These are phyloP conservation scores for Myrmophylax atrothorax DNA, from an alignment of 2,113 vertebrate genomes.

Conservation along the genomic window DNA sequence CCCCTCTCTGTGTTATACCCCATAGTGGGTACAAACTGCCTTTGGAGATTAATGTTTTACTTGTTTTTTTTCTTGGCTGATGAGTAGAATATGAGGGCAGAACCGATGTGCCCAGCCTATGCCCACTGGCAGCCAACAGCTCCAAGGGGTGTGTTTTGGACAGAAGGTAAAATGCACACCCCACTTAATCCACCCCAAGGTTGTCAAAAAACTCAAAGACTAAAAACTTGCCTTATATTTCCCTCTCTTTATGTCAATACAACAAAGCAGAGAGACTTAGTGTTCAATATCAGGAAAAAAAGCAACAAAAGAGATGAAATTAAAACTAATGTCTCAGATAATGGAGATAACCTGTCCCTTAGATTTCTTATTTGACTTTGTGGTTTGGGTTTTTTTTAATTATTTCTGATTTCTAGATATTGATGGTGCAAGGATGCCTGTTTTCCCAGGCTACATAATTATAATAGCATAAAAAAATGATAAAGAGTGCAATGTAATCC, in stretches of 20 bases:
- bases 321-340: not conserved
- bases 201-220: not conserved
- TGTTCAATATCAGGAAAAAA: not conserved
- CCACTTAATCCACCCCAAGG: not conserved
- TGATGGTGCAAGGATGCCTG: not conserved
- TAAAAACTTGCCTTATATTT: not conserved
- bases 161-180: not conserved
- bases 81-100: not conserved
- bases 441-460: not conserved
- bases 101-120: not conserved
- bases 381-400: not conserved
- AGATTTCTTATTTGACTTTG: not conserved
- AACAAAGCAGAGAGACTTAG: not conserved
- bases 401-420: not conserved
- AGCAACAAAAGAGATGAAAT: not conserved
- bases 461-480: not conserved
- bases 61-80: not conserved
- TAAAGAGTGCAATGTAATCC: not conserved
- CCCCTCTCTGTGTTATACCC: not conserved
- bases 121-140: not conserved
- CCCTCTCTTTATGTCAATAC: not conserved
- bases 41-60: not conserved
- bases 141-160: not conserved
- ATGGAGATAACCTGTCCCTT: not conserved
- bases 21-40: not conserved